These are phyloP conservation scores for Lutraria rhynchaena DNA, from an alignment of 1,140 invertebrate species.

Conservation along the genomic window DNA sequence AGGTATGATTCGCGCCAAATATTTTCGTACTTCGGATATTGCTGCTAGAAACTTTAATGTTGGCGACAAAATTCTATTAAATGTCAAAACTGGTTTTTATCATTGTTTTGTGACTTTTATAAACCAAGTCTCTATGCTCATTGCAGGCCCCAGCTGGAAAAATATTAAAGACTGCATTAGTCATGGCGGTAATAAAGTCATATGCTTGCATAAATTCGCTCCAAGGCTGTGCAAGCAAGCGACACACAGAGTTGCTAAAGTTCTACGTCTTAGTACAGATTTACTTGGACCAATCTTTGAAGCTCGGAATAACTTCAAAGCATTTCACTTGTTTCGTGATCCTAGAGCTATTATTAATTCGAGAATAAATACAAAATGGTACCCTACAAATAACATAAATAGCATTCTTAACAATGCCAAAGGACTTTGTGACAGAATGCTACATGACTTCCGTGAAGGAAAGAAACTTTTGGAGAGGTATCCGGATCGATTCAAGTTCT, in stretches of 20 bases:
- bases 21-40: too few species aligned
- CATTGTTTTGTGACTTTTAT: too few species aligned
- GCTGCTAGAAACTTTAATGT: too few species aligned
- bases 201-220: too few species aligned
- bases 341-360: constrained; percentile 33
- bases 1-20: too few species aligned
- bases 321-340: constrained; percentile 23
- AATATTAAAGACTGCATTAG: too few species aligned
- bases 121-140: too few species aligned
- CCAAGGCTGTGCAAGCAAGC: neutral
- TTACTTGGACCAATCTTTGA: neutral
- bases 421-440: neutral
- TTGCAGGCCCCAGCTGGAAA: too few species aligned
- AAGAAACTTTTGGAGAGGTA: neutral
- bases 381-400: neutral
- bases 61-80: too few species aligned
- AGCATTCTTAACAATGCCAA: neutral
- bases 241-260: constrained; percentile 2
- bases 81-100: too few species aligned
- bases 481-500: constrained; percentile 25
- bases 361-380: neutral
- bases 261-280: neutral
- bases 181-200: too few species aligned
- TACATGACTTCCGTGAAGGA: neutral
- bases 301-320: neutral